Conservation (phyloP, 2,113 vertebrate species). For the Ptilonorhynchus violaceus region DNA sequence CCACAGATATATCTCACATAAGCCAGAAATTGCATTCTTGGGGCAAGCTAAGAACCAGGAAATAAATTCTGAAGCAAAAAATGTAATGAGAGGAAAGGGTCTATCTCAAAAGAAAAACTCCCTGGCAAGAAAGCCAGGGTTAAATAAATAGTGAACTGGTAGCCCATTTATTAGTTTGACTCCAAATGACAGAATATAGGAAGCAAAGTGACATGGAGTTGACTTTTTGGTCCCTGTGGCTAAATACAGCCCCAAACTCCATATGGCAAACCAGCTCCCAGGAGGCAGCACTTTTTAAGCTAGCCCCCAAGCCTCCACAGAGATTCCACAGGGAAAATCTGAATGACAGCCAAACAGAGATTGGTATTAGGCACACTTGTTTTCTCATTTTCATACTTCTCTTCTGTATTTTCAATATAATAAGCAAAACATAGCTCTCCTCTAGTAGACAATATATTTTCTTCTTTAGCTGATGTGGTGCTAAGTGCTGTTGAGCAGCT, state of each 20-base stretch:
- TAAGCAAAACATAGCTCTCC: background rate
- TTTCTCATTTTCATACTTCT: background rate
- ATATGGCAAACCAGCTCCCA: background rate
- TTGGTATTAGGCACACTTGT: background rate
- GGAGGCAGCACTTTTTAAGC: background rate
- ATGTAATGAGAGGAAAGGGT: background rate
- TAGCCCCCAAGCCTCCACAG: background rate
- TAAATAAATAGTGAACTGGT: background rate
- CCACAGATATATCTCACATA: background rate
- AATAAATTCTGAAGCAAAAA: background rate
- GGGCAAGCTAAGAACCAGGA: background rate
- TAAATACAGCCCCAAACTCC: background rate
- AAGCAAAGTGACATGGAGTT: background rate
- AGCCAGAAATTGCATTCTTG: background rate
- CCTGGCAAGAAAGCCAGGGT: background rate
- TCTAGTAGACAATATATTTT: background rate
- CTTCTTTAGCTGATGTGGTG: background rate
- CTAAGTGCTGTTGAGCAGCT: background rate
- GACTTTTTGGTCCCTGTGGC: background rate
- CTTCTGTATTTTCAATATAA: background rate
- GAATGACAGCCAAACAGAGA: background rate
- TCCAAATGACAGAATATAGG: background rate
- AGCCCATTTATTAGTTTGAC: background rate
- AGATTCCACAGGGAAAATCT: background rate
- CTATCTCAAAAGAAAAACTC: background rate